phyloP scores from a whole-genome alignment of 1,140 invertebrate species.

The Streblospio benedicti region DNA sequence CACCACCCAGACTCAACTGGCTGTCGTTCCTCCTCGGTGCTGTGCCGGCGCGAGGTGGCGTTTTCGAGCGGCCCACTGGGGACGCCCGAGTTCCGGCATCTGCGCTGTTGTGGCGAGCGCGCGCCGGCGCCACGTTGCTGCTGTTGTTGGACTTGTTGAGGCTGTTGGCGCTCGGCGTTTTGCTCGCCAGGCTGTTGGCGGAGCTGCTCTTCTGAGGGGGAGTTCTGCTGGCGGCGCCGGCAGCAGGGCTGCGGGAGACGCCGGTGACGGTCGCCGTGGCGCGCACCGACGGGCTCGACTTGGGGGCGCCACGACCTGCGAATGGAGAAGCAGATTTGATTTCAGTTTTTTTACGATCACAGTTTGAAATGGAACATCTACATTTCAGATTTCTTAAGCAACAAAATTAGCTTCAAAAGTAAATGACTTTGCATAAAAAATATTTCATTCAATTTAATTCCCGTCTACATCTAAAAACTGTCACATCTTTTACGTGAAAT shows the following conservation, averaged over 20 bases:
- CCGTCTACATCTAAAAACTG: too few species aligned
- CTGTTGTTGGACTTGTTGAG: conserved; percentile 18
- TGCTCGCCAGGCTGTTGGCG: conserved; percentile 21
- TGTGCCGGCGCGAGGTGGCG: conserved; percentile 23
- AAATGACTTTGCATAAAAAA: too few species aligned
- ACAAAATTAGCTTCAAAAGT: too few species aligned
- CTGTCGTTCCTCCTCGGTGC: conserved; percentile 7
- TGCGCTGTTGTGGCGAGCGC: conserved; percentile 18
- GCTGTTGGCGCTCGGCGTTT: conserved; percentile 20
- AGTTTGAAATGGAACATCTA: not conserved
- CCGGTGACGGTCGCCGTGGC: conserved; percentile 24
- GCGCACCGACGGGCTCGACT: not conserved
- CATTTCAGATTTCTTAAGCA: too few species aligned
- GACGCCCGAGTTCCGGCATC: too few species aligned
- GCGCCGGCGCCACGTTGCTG: conserved; percentile 18
- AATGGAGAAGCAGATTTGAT: too few species aligned
- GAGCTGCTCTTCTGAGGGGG: not conserved
- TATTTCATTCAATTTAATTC: too few species aligned
- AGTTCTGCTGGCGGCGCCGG: not conserved
- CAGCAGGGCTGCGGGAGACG: not conserved
- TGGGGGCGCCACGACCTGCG: not conserved
- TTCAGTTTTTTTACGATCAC: not conserved
- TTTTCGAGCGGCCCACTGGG: too few species aligned
- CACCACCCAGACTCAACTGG: too few species aligned
- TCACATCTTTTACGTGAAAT: too few species aligned